phyloP scores from a whole-genome alignment of 2,797 vertebrate species.

The Enteromius thamalakanensis region DNA sequence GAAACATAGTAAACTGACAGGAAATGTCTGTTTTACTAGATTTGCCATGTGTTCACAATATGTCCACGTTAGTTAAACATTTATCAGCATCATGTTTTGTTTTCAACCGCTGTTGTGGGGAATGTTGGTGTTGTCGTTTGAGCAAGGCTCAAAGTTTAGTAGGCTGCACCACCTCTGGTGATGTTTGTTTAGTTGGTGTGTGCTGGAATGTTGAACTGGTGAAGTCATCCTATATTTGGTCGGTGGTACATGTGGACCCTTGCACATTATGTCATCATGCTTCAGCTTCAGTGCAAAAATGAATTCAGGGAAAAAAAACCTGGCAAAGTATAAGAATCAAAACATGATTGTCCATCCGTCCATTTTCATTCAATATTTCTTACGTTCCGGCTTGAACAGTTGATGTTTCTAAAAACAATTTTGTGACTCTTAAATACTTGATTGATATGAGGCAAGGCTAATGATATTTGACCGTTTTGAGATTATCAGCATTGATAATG shows the following conservation, averaged over 20 bases:
- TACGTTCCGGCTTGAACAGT: background rate
- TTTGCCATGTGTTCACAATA: background rate
- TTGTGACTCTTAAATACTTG: background rate
- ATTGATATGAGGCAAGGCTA: background rate
- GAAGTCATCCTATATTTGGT: slow-evolving; percentile 31
- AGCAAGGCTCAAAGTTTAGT: slow-evolving; percentile 33
- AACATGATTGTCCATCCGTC: background rate
- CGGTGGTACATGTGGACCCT: background rate
- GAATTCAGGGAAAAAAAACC: background rate
- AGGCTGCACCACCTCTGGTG: slow-evolving; percentile 9
- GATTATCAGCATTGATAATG: background rate
- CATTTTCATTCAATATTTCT: background rate
- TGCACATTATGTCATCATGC: slow-evolving; percentile 17
- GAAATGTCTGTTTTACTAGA: background rate
- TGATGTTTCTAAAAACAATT: background rate
- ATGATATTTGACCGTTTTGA: background rate
- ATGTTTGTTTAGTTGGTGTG: slow-evolving; percentile 23
- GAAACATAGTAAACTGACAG: background rate
- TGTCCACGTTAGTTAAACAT: slow-evolving; percentile 25
- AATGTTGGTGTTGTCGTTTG: slow-evolving; percentile 8
- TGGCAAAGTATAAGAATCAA: background rate
- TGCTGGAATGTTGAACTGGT: slow-evolving; percentile 17
- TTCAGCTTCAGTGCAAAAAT: background rate
- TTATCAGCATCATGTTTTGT: background rate
- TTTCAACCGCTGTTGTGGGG: background rate